Evolutionary conservation across 2,797 vertebrate species (phyloP).

Genomic region (Schizopygopsis malacanthus): DNA sequence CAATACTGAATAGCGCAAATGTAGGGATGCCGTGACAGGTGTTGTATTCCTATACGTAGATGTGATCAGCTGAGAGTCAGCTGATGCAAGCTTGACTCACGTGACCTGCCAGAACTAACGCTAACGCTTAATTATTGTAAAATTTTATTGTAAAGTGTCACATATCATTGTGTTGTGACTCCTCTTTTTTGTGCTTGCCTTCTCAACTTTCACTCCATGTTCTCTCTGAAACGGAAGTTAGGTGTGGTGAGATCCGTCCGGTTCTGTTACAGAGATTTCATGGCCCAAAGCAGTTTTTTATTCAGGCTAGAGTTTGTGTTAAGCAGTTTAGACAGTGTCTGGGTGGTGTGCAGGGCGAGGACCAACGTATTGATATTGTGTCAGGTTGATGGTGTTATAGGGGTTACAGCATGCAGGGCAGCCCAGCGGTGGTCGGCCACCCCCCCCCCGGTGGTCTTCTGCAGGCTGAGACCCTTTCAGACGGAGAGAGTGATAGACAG

Average conservation of each 20-base stretch:
- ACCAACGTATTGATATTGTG: constrained; percentile 44
- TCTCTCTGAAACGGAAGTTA: constrained; percentile 14
- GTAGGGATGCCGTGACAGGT: too few species aligned
- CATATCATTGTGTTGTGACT: constrained; percentile 17
- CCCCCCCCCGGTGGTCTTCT: not conserved
- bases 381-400: constrained; percentile 47
- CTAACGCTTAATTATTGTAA: too few species aligned
- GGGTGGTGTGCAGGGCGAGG: not conserved
- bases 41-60: too few species aligned
- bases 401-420: constrained; percentile 17
- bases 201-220: constrained; percentile 33
- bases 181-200: not conserved
- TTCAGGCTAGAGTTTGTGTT: constrained; percentile 20
- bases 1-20: too few species aligned
- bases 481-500: constrained; percentile 6
- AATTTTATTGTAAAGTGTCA: not conserved
- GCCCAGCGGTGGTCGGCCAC: not conserved
- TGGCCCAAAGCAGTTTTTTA: constrained; percentile 27
- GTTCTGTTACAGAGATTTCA: constrained; percentile 5
- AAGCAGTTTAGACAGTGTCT: constrained; percentile 14
- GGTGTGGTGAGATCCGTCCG: constrained; percentile 27
- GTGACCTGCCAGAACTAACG: too few species aligned
- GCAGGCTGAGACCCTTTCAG: not conserved
- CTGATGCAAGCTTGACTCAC: too few species aligned
- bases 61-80: too few species aligned